Evolutionary conservation across 1,140 invertebrate genomes (phyloP).

Genomic region (Forficula auricularia): DNA sequence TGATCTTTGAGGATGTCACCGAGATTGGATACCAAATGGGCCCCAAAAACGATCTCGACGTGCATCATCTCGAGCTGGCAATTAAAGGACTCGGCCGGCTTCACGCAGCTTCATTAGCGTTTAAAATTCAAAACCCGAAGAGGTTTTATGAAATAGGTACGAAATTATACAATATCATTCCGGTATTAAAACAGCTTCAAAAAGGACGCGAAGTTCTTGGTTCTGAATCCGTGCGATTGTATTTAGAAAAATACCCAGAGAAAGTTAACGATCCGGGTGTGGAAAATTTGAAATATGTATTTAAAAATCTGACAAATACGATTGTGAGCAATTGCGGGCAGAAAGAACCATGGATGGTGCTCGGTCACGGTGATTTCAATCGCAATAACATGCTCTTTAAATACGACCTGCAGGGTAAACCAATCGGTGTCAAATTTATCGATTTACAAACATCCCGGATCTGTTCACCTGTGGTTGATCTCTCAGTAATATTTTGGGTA

Average conservation of each 20-base stretch:
- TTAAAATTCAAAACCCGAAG: slow-evolving; percentile 18
- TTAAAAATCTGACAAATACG: too few relatives aligned
- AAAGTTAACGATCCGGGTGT: too few relatives aligned
- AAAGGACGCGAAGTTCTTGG: too few relatives aligned
- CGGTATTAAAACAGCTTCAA: too few relatives aligned
- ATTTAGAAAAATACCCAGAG: too few relatives aligned
- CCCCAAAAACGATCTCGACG: too few relatives aligned
- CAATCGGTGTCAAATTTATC: slow-evolving; percentile 21
- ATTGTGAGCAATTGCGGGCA: slow-evolving; percentile 1
- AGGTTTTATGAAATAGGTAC: slow-evolving; percentile 17
- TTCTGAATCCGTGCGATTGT: too few relatives aligned
- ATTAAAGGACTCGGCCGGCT: slow-evolving; percentile 23
- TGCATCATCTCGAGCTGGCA: slow-evolving; percentile 9
- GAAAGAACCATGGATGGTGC: slow-evolving; percentile 19
- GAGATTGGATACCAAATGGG: too few relatives aligned
- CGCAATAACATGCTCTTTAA: slow-evolving; percentile 24
- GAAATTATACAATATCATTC: too few relatives aligned
- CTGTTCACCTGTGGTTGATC: slow-evolving; percentile 23
- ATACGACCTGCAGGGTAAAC: slow-evolving; percentile 9
- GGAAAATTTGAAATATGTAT: too few relatives aligned
- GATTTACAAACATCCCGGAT: slow-evolving; percentile 26
- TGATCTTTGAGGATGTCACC: too few relatives aligned
- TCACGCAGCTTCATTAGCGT: slow-evolving; percentile 22
- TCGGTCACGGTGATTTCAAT: slow-evolving; percentile 28
- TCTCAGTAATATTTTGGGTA: slow-evolving; percentile 25